A percentile compares a stretch with the other conserved stretches of the same genome.
Conservation (phyloP, 35 echinoderm and acorn worm genomes). For the Strongylocentrotus purpuratus region DNA sequence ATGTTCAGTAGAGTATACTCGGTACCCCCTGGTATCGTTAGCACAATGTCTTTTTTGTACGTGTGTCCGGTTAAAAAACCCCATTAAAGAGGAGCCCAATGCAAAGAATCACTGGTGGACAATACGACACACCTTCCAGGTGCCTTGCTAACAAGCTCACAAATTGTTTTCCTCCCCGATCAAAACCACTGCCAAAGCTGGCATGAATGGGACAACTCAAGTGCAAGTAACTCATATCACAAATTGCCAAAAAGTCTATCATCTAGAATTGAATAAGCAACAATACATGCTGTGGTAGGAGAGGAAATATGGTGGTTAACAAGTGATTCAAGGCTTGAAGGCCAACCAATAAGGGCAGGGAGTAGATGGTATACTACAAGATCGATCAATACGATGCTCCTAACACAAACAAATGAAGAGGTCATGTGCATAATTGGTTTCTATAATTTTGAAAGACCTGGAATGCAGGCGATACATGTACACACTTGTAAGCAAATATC, state of each 20-base stretch:
- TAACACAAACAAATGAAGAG: background rate
- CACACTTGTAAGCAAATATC: constrained; percentile 3
- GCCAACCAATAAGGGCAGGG: background rate
- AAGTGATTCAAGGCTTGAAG: background rate
- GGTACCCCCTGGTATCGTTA: no score
- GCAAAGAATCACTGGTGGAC: background rate
- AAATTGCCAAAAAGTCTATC: background rate
- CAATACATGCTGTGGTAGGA: background rate
- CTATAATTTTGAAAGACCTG: background rate
- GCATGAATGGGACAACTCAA: background rate
- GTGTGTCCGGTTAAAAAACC: no score
- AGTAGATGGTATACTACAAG: background rate
- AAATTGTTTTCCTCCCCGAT: background rate
- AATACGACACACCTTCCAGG: background rate
- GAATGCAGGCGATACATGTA: background rate
- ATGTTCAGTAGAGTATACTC: no score
- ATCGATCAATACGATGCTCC: background rate
- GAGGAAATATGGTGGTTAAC: background rate
- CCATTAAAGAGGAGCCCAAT: background rate
- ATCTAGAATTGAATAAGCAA: background rate
- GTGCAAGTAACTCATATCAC: background rate
- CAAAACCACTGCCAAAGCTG: background rate
- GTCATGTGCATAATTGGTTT: background rate
- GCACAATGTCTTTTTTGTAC: background rate
- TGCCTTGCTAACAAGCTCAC: background rate